Evolutionary conservation across 2,797 vertebrate genomes (phyloP).

Genomic region (Caiman crocodilus): DNA sequence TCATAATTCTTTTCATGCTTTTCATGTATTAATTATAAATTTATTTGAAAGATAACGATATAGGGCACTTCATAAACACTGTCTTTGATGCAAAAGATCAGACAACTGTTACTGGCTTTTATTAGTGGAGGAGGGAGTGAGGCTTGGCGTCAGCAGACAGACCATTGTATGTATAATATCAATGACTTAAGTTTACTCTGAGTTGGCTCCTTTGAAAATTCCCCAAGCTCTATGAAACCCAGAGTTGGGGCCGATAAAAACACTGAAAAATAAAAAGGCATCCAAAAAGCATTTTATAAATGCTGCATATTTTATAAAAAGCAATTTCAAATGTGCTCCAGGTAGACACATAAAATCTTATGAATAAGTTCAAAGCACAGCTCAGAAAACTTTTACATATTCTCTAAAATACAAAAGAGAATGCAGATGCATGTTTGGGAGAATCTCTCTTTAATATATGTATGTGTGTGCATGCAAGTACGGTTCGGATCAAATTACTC

Average conservation of each 20-base stretch:
- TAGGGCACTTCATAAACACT: conserved; percentile 70
- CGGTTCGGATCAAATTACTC: not conserved
- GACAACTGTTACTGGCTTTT: conserved; percentile 74
- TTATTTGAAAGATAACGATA: conserved; percentile 56
- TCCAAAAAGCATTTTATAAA: conserved; percentile 77
- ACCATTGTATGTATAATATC: conserved; percentile 59
- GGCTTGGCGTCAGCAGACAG: conserved; percentile 67
- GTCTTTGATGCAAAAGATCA: conserved; percentile 80
- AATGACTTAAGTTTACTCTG: conserved; percentile 53
- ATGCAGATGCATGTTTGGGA: conserved; percentile 50
- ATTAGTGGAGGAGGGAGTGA: conserved; percentile 60
- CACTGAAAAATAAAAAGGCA: conserved; percentile 72
- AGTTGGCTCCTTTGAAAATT: conserved; percentile 75
- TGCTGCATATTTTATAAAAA: conserved; percentile 69
- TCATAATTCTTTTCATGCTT: conserved; percentile 59
- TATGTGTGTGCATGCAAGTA: not conserved
- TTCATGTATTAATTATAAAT: conserved; percentile 51
- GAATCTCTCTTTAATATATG: conserved; percentile 61
- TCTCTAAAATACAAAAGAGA: conserved; percentile 61
- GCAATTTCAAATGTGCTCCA: conserved; percentile 72
- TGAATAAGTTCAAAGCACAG: conserved; percentile 78
- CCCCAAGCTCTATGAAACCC: conserved; percentile 71
- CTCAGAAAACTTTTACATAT: conserved; percentile 67
- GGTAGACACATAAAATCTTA: conserved; percentile 81
- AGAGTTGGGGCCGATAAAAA: conserved; percentile 63